phyloP scores from a whole-genome alignment of 2,113 vertebrate species.

The Pontoporia blainvillei region DNA sequence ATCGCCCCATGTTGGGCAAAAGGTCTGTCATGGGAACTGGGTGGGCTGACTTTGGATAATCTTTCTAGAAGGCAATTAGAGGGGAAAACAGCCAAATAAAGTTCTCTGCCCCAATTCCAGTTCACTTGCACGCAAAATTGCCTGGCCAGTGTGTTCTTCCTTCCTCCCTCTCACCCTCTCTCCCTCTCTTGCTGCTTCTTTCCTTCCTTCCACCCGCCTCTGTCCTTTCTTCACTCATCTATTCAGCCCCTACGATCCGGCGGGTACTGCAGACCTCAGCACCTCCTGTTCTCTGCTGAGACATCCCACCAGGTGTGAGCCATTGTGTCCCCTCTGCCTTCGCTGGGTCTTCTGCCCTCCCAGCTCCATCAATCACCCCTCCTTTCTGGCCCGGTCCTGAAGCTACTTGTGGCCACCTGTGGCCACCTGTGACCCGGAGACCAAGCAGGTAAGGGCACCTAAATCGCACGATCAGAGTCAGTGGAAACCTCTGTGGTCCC shows the following conservation, averaged over 20 bases:
- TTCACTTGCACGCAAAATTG: neutral
- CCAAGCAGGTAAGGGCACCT: neutral
- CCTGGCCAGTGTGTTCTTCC: neutral
- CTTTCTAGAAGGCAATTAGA: neutral
- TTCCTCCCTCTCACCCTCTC: neutral
- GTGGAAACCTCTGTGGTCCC: neutral
- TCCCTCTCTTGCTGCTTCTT: neutral
- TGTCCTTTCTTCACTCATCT: neutral
- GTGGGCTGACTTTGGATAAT: neutral
- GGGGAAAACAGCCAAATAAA: neutral
- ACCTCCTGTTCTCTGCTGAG: neutral
- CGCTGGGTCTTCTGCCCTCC: neutral
- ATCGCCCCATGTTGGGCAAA: neutral
- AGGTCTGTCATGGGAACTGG: neutral
- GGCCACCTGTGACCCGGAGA: neutral
- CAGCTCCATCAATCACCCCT: neutral
- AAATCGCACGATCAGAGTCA: rapidly evolving
- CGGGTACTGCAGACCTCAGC: neutral
- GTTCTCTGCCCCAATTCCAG: neutral
- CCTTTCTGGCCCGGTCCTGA: neutral
- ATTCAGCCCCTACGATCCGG: neutral
- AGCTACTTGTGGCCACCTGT: neutral
- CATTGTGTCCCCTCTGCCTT: neutral
- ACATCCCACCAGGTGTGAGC: neutral
- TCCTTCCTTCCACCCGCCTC: neutral